phyloP scores from a whole-genome alignment of 2,888 invertebrate species.

The Dryocosmus kuriphilus region DNA sequence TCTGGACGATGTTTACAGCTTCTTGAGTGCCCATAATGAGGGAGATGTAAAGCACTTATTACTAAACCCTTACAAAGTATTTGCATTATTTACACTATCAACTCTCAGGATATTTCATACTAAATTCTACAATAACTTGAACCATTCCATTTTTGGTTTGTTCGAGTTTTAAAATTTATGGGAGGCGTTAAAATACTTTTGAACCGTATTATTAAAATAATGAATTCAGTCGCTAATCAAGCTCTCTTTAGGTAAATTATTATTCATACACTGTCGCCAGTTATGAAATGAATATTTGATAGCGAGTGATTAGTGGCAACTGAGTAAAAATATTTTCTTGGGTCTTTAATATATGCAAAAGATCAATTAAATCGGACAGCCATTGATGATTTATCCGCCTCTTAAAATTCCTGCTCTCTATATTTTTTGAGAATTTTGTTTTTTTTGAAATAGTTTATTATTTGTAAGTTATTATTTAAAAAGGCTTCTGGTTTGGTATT shows the following conservation, averaged over 20 bases:
- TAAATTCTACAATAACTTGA: background rate
- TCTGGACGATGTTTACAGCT: conserved; percentile 25
- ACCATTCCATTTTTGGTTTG: background rate
- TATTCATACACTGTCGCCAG: conserved; percentile 28
- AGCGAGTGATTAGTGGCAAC: conserved; percentile 32
- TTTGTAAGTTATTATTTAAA: too few species aligned
- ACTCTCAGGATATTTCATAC: background rate
- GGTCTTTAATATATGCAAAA: conserved; percentile 30
- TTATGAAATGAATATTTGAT: conserved; percentile 31
- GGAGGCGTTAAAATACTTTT: conserved; percentile 7
- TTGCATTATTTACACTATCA: background rate
- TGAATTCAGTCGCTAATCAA: conserved; percentile 20
- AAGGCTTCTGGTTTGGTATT: too few species aligned
- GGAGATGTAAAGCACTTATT: conserved; percentile 2
- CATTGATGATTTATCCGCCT: conserved; percentile 22
- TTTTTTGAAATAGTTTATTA: background rate
- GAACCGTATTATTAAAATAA: conserved; percentile 26
- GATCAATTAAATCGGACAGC: conserved; percentile 18
- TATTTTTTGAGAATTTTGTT: background rate
- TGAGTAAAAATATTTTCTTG: conserved; percentile 15
- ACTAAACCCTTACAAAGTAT: background rate
- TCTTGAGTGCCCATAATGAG: conserved; percentile 27
- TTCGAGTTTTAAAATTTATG: background rate
- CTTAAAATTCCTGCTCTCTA: background rate
- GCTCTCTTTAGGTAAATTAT: conserved; percentile 12